These are phyloP conservation scores for Micromussa lordhowensis DNA, from an alignment of 92 coral and sea anemone genomes.

Conservation along the genomic window DNA sequence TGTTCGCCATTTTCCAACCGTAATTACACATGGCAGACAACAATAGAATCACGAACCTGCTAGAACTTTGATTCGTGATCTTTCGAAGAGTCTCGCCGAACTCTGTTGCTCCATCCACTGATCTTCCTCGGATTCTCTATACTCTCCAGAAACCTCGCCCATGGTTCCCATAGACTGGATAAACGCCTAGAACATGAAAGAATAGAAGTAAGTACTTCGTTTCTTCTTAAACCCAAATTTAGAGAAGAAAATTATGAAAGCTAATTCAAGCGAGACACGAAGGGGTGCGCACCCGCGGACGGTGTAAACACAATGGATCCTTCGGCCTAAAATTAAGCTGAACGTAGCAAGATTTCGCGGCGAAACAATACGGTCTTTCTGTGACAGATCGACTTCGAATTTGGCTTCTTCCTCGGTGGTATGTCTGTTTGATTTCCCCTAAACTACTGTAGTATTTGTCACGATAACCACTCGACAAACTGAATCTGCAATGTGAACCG, in stretches of 20 bases:
- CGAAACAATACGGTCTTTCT: neutral
- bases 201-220: neutral
- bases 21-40: neutral
- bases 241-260: neutral
- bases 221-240: neutral
- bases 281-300: neutral
- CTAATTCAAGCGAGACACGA: neutral
- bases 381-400: neutral
- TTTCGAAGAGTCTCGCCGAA: constrained; percentile 94
- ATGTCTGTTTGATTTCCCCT: neutral
- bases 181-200: constrained; percentile 67
- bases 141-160: constrained; percentile 82
- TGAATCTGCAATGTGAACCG: neutral
- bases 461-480: neutral
- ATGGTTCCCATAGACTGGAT: constrained; percentile 95
- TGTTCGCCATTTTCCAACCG: neutral
- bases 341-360: neutral
- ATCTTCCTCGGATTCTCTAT: constrained; percentile 76
- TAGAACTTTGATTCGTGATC: constrained; percentile 98
- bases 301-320: neutral
- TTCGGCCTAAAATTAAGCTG: neutral
- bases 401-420: neutral
- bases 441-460: neutral
- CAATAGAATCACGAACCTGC: constrained; percentile 72
- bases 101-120: constrained; percentile 97